A percentile compares a stretch with the other conserved stretches of the same genome.
Evolutionary conservation across 2,797 vertebrate species (phyloP).

Genomic region (Rhinichthys osculus): DNA sequence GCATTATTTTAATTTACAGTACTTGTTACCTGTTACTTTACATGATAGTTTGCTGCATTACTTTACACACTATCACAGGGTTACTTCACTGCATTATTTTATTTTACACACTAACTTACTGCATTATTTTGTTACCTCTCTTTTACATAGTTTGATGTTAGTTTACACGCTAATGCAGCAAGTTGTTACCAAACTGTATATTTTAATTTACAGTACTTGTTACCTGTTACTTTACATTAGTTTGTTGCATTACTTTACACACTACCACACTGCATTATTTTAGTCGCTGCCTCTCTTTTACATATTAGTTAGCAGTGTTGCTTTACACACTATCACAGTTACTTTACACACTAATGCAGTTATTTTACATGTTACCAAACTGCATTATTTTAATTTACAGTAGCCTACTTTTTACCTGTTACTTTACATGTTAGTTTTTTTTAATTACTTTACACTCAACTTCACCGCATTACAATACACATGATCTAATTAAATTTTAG

Average conservation of each 20-base stretch:
- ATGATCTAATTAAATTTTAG: neutral
- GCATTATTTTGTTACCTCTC: too few species aligned
- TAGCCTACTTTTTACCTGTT: neutral
- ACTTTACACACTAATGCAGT: neutral
- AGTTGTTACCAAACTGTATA: neutral
- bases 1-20: neutral
- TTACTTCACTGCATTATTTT: too few species aligned
- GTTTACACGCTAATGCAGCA: too few species aligned
- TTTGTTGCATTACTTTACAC: neutral
- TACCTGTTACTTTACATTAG: neutral
- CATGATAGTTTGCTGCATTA: neutral
- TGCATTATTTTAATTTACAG: neutral
- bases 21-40: neutral
- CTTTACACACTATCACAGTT: neutral
- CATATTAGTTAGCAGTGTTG: neutral
- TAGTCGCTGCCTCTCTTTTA: neutral
- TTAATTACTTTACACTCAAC: neutral
- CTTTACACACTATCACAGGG: neutral
- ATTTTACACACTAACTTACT: too few species aligned
- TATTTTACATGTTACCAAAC: neutral
- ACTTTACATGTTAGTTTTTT: neutral
- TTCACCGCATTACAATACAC: neutral
- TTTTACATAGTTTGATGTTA: neutral
- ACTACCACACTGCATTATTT: neutral
- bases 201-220: neutral